phyloP scores from a whole-genome alignment of 2,113 vertebrate genomes.

The Neopipo cinnamomea region DNA sequence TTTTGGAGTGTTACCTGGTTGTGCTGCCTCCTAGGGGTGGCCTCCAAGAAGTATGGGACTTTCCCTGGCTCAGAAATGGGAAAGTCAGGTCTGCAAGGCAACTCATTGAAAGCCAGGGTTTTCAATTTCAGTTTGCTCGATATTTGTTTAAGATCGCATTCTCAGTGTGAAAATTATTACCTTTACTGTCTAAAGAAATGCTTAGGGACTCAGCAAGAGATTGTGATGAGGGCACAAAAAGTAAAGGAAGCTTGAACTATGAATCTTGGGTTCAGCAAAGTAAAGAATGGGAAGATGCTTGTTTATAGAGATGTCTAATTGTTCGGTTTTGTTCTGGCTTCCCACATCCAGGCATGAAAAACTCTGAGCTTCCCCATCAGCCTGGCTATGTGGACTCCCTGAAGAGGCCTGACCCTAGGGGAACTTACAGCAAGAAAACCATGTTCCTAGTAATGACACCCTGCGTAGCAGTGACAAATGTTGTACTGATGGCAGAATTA shows the following conservation, averaged over 20 bases:
- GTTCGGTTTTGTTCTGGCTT: not conserved
- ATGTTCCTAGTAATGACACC: not conserved
- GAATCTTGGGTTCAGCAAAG: not conserved
- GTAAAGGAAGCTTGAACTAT: not conserved
- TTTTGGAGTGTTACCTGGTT: not conserved
- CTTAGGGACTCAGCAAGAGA: not conserved
- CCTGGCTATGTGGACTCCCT: not conserved
- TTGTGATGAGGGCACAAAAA: not conserved
- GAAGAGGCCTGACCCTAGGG: not conserved
- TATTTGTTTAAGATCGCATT: not conserved
- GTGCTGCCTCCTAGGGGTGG: not conserved
- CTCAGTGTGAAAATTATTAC: not conserved
- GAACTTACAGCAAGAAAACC: not conserved
- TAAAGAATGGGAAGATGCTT: not conserved
- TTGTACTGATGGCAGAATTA: not conserved
- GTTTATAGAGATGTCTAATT: not conserved
- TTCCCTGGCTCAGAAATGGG: not conserved
- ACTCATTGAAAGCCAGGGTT: not conserved
- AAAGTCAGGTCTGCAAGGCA: not conserved
- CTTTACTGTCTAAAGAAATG: not conserved
- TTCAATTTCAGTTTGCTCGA: not conserved
- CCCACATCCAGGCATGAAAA: not conserved
- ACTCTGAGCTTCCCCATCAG: not conserved
- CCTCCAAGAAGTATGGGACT: not conserved
- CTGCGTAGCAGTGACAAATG: accelerated